Evolutionary conservation across 2,797 vertebrate genomes (phyloP), one percentile per base, ranked within the genome.

Genomic region (Netta rufina): DNA sequence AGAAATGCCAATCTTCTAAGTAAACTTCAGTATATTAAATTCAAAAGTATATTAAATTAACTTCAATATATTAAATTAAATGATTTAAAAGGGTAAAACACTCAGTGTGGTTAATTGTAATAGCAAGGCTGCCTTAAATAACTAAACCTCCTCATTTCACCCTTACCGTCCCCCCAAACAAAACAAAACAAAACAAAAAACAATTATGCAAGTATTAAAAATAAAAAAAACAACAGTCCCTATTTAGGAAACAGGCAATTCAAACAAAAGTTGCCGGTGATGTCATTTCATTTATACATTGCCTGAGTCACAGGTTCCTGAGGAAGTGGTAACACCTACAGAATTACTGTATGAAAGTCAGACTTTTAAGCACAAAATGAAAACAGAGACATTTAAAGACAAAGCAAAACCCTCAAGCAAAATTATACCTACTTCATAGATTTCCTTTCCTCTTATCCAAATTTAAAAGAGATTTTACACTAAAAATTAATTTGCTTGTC

Each of bases 321-420:
- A 95, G 96, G 96, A 97, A 96, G 88, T 62, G 94, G 91, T 22
- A 97, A 93, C 95, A 96, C 95, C 96, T 93, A 95, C 86, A 25
- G 88, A 61, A 83, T 70, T 43, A 24, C 86, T 41, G 69, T 13
- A 39, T 19, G 21, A 89, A 71, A 87, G 71, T 67, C 86, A 83
- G 88, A 17, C 72, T 49, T 65, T 54, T 77, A 25, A 92, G 90
- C 43, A 25, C 13, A 8, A 41, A 73, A 81, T 47, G 15, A 87
- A 94, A 95, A 96, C 54, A 92, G 45, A 80, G 91, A 83, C 70
- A 4, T 49, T 90, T 33, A 3, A 51, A 86, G 86, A 64, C 86
- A 81, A 87, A 83, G 70, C 57, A 79, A 67, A 80, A n/a, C n/a
- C 54, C 58, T 32, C 62, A 36, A 73, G 84, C 30, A 79, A 84